phyloP scores from a whole-genome alignment of 2,113 vertebrate species.

The Burhinus bistriatus region DNA sequence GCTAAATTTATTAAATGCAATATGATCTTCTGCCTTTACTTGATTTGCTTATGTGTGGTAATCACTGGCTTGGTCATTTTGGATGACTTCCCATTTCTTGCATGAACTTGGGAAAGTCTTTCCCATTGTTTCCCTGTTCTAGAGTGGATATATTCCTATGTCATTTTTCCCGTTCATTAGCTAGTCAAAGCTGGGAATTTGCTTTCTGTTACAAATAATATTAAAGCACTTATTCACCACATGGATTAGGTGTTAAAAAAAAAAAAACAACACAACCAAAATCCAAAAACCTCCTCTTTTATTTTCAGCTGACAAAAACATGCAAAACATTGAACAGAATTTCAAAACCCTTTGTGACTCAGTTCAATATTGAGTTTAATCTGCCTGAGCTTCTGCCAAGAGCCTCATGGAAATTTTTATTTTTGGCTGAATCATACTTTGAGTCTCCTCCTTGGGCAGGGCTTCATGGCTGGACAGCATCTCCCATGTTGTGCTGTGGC shows the following conservation, averaged over 20 bases:
- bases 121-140: neutral
- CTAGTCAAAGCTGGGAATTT: neutral
- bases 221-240: neutral
- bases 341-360: neutral
- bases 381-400: neutral
- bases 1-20: neutral
- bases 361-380: neutral
- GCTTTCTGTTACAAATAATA: neutral
- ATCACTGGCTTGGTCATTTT: neutral
- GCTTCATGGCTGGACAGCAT: neutral
- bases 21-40: neutral
- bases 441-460: neutral
- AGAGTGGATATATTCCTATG: neutral
- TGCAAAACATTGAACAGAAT: neutral
- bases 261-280: neutral
- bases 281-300: neutral
- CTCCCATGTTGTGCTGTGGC: neutral
- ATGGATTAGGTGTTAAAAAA: neutral
- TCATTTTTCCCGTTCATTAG: neutral
- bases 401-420: neutral
- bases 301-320: neutral
- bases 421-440: neutral
- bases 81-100: neutral
- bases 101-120: neutral
- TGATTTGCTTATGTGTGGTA: neutral